Base-by-base conservation (phyloP, 2,797 vertebrate genomes). In the Macroramphosus scolopax region DNA sequence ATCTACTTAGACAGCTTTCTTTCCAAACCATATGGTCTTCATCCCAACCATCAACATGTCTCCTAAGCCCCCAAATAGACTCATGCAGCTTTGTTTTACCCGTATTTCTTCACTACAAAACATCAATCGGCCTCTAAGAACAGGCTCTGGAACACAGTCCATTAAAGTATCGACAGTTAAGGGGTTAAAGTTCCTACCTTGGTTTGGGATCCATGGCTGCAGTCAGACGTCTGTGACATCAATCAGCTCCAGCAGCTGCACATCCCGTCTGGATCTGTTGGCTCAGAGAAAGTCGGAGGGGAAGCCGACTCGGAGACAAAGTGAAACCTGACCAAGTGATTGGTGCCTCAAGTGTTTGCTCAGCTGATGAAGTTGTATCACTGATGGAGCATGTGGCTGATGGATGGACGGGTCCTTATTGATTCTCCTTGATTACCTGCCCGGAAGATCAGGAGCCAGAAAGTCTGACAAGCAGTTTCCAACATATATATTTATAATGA, bases 141-240 rank as follows among this genome's bases (percentile, higher is more conserved):
- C n/a, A n/a, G n/a, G n/a, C n/a, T n/a, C n/a, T n/a, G n/a, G n/a
- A n/a, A n/a, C n/a, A n/a, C n/a, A n/a, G n/a, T n/a, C n/a, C n/a
- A n/a, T n/a, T n/a, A n/a, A n/a, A n/a, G n/a, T n/a, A n/a, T n/a
- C n/a, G n/a, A n/a, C n/a, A n/a, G n/a, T n/a, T n/a, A n/a, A n/a
- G n/a, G n/a, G n/a, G n/a, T n/a, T n/a, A n/a, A n/a, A 18, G 6
- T 38, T 49, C 62, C 13, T 78, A 86, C 83, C 69, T 80, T 0
- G 10, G 44, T 43, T 29, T 75, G 14, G 68, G 37, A 6, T 81
- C 77, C 81, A 82, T 78, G 0, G 1, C 18, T 35, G 36, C 17
- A 1, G 24, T 38, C 34, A 33, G 46, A 20, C n/a, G n/a, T n/a
- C n/a, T n/a, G n/a, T n/a, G n/a, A n/a, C n/a, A n/a, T 54, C 40